Evolutionary conservation across 1,140 invertebrate genomes (phyloP).

Genomic region (Drosophila setifemur): DNA sequence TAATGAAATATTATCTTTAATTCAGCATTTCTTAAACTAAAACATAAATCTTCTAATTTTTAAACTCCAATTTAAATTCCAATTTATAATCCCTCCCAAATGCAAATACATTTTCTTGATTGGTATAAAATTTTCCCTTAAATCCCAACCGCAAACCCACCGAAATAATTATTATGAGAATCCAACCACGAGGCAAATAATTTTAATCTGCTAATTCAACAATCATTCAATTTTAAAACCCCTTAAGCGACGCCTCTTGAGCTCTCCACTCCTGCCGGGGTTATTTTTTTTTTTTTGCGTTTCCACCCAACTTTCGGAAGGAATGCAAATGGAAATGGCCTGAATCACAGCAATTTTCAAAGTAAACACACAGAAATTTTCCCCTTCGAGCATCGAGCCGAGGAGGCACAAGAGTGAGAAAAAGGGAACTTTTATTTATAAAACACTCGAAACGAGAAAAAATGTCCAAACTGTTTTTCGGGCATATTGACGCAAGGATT

Average conservation of each 20-base stretch:
- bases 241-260: conserved; percentile 54
- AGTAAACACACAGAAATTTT: conserved; percentile 64
- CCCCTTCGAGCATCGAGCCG: conserved; percentile 12
- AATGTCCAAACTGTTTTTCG: conserved; percentile 54
- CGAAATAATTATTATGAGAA: conserved; percentile 4
- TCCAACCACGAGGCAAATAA: conserved; percentile 29
- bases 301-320: conserved; percentile 17
- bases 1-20: too few relatives aligned
- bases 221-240: conserved; percentile 66
- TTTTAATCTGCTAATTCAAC: conserved; percentile 75
- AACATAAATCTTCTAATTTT: too few relatives aligned
- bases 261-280: background rate
- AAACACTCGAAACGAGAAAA: conserved; percentile 66
- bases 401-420: conserved; percentile 31
- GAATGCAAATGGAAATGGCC: conserved; percentile 49
- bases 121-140: too few relatives aligned
- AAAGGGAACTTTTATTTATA: conserved; percentile 73
- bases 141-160: conserved; percentile 14
- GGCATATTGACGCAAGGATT: conserved; percentile 68
- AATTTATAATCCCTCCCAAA: too few relatives aligned
- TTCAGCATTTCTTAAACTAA: too few relatives aligned
- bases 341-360: conserved; percentile 76
- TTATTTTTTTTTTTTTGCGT: conserved; percentile 15
- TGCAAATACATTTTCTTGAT: too few relatives aligned
- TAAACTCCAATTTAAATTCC: too few relatives aligned